A percentile compares a stretch with the other conserved stretches of the same genome.
Evolutionary conservation across 1,140 invertebrate species (phyloP).

Genomic region (Zaprionus capensis): DNA sequence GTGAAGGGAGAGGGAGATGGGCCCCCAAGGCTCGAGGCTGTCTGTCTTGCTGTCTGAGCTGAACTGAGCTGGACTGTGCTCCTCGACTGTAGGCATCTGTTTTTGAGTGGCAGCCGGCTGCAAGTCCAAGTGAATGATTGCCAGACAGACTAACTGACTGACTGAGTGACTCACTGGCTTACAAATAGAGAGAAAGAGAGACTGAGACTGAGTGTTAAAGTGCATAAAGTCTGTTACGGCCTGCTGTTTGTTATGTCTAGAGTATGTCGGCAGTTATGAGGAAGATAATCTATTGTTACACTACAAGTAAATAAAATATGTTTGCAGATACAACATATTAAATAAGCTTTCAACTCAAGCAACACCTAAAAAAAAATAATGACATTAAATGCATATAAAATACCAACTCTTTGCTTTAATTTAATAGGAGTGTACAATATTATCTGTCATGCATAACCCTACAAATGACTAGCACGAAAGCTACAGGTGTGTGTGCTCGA

Average conservation of each 20-base stretch:
- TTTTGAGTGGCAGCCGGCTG: conserved; percentile 35
- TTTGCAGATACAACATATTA: background rate
- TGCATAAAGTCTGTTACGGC: conserved; percentile 37
- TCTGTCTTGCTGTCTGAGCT: background rate
- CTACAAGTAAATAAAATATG: background rate
- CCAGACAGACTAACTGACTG: conserved; percentile 48
- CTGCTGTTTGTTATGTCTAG: background rate
- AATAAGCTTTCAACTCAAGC: background rate
- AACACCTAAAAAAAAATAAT: background rate
- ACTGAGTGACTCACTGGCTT: conserved; percentile 26
- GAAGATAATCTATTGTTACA: background rate
- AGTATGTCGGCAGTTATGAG: background rate
- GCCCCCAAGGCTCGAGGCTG: background rate
- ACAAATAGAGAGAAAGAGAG: background rate
- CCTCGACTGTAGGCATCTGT: conserved; percentile 17
- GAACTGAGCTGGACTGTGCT: background rate
- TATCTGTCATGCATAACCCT: background rate
- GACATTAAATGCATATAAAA: background rate
- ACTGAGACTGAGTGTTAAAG: conserved; percentile 26
- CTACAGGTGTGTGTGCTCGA: too few species aligned
- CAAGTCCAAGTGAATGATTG: conserved; percentile 55
- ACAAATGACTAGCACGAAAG: background rate
- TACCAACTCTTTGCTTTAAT: background rate
- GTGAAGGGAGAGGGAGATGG: background rate
- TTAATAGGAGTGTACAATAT: background rate